These are phyloP conservation scores for Ceratitis capitata DNA, from an alignment of 1,140 invertebrate genomes.

Conservation along the genomic window DNA sequence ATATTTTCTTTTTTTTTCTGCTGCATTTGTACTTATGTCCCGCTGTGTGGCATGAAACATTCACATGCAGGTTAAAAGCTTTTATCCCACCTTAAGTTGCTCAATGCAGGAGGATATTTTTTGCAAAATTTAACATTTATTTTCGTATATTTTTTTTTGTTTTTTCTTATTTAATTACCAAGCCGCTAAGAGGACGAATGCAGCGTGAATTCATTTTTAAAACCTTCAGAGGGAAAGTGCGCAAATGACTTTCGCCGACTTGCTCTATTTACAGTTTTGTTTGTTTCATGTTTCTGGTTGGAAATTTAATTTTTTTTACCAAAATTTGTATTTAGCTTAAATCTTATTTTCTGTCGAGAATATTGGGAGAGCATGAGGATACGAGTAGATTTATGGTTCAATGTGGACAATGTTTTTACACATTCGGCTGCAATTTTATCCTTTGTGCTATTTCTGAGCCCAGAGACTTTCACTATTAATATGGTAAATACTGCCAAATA, in stretches of 20 bases:
- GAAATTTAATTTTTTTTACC: not conserved
- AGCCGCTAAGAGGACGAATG: conserved; percentile 13
- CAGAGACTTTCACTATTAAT: too few relatives aligned
- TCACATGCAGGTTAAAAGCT: conserved; percentile 6
- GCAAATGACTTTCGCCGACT: not conserved
- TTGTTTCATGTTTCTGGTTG: not conserved
- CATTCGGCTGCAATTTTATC: not conserved
- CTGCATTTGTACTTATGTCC: not conserved
- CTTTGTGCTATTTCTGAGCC: not conserved
- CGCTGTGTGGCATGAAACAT: not conserved
- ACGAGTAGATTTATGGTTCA: not conserved
- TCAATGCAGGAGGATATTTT: not conserved
- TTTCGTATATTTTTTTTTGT: not conserved
- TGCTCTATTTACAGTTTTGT: not conserved
- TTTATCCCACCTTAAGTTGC: not conserved
- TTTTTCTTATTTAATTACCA: not conserved
- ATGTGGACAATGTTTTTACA: not conserved
- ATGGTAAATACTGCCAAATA: too few relatives aligned
- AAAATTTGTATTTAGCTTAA: not conserved
- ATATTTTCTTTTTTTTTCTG: too few relatives aligned
- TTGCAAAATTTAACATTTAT: not conserved
- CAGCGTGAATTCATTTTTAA: conserved; percentile 9
- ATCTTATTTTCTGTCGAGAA: not conserved
- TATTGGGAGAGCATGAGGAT: too few relatives aligned
- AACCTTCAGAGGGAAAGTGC: not conserved